Evolutionary conservation across 1,140 invertebrate species (phyloP).

Genomic region (Zaprionus gabonicus): DNA sequence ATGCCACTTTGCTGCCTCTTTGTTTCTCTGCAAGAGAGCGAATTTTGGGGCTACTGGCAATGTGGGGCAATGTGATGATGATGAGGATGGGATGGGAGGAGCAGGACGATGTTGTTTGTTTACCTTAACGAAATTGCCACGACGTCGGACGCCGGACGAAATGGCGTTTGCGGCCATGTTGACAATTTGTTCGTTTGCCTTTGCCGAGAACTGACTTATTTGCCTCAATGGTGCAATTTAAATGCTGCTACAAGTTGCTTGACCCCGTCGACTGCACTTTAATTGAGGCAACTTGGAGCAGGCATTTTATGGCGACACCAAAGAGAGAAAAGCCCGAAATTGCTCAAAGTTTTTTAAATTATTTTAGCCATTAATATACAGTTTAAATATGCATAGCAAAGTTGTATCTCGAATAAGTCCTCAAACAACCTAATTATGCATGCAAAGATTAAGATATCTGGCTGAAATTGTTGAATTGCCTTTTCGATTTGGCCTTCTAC

Average conservation of each 20-base stretch:
- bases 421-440: not conserved
- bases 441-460: conserved; percentile 1
- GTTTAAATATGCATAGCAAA: not conserved
- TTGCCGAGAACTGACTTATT: conserved; percentile 67
- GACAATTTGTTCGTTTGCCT: conserved; percentile 73
- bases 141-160: conserved; percentile 17
- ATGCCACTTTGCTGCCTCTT: conserved; percentile 37
- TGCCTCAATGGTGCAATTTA: conserved; percentile 69
- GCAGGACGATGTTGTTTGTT: conserved; percentile 56
- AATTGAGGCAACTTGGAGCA: not conserved
- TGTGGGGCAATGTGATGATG: not conserved
- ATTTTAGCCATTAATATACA: not conserved
- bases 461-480: not conserved
- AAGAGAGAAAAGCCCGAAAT: not conserved
- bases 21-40: conserved; percentile 20
- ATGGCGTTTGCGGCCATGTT: conserved; percentile 57
- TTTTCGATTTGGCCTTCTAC: not conserved
- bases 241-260: conserved; percentile 59
- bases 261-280: conserved; percentile 36
- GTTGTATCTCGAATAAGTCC: not conserved
- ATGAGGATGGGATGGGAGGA: not conserved
- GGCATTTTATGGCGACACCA: not conserved
- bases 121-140: conserved; percentile 75
- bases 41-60: not conserved
- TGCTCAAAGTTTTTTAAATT: not conserved